These are phyloP conservation scores for Ridgeia piscesae DNA, from an alignment of 1,140 invertebrate genomes.

Conservation along the genomic window DNA sequence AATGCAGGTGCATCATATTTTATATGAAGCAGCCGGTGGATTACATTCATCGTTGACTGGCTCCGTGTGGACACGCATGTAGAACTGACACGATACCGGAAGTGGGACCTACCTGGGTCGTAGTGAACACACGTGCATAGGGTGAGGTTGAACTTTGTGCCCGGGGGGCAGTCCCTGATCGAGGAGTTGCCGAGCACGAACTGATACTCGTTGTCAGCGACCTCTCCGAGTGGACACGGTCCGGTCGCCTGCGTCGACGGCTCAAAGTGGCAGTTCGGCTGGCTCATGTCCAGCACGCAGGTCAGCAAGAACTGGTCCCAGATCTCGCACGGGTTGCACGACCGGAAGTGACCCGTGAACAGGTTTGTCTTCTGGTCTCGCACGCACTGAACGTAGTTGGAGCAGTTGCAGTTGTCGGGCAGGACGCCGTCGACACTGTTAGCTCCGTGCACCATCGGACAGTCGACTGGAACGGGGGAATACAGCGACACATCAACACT, in stretches of 20 bases:
- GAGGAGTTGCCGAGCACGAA: neutral
- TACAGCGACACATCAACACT: neutral
- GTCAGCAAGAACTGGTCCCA: neutral
- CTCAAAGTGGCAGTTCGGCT: neutral
- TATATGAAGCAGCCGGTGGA: neutral
- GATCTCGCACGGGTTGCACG: neutral
- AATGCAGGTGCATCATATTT: no score
- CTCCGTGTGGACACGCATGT: neutral
- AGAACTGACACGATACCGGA: no score
- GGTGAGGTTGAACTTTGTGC: neutral
- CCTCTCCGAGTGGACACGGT: neutral
- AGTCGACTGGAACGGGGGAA: neutral
- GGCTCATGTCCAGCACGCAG: neutral
- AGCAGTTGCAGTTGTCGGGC: neutral
- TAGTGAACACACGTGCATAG: neutral
- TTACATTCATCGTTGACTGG: neutral
- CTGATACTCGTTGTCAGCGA: neutral
- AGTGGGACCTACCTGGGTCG: neutral
- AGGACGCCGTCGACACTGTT: neutral
- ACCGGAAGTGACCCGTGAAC: neutral
- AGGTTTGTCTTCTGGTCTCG: neutral
- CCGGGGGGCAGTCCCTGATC: neutral
- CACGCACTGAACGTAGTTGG: neutral
- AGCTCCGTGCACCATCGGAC: neutral
- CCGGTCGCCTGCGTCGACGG: neutral